Conservation (phyloP, 2,888 invertebrate genomes). For the Campaea margaritaria region DNA sequence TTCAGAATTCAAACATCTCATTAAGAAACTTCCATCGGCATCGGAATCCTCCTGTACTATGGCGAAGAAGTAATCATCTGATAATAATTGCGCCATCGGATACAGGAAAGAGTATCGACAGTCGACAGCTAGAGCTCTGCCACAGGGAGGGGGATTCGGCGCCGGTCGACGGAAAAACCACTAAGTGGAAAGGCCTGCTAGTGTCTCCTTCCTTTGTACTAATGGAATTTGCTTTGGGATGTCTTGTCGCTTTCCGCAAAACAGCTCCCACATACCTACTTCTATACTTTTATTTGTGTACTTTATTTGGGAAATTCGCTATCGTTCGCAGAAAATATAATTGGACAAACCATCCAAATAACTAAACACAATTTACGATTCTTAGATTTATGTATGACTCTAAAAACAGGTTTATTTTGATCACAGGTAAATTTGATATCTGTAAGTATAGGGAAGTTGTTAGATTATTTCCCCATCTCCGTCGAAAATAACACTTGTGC, state of each 20-base stretch:
- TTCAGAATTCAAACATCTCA: conserved; percentile 32
- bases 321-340: conserved; percentile 10
- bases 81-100: conserved; percentile 45
- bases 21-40: conserved; percentile 5
- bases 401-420: too few relatives aligned
- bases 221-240: conserved; percentile 64
- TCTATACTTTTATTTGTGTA: conserved; percentile 36
- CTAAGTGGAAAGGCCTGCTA: conserved; percentile 63
- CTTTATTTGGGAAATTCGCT: conserved; percentile 28
- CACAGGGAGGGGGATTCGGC: conserved; percentile 35
- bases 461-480: conserved; percentile 12
- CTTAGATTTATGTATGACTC: too few relatives aligned
- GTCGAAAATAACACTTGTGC: conserved; percentile 22
- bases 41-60: conserved; percentile 11
- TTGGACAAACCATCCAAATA: not conserved
- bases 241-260: conserved; percentile 50
- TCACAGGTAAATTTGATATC: not conserved
- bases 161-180: conserved; percentile 58
- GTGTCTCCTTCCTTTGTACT: conserved; percentile 53
- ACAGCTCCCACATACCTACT: conserved; percentile 44
- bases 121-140: conserved; percentile 31
- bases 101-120: conserved; percentile 47
- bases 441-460: not conserved
- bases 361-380: too few relatives aligned
- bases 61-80: conserved; percentile 31